These are phyloP conservation scores for Eurypyga helias DNA, from an alignment of 2,113 vertebrate species.

Conservation along the genomic window DNA sequence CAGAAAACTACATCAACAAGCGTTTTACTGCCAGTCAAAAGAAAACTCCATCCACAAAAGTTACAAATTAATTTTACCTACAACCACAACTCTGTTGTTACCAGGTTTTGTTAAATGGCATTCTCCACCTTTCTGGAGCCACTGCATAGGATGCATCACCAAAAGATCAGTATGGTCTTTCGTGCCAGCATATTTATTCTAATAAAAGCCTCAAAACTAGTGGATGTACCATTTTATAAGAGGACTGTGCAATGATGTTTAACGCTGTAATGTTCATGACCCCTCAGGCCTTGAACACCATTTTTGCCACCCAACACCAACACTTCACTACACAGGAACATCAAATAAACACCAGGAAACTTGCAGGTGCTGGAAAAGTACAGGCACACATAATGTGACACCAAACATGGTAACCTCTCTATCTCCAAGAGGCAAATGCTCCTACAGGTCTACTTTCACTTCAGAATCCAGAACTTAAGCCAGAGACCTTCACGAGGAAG, in stretches of 20 bases:
- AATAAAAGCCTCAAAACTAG: neutral
- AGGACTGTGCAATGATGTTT: neutral
- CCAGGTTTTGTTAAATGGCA: neutral
- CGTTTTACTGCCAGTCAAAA: neutral
- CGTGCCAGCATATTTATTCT: neutral
- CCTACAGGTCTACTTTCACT: neutral
- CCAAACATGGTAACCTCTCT: neutral
- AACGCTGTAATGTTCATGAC: accelerated
- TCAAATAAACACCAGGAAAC: neutral
- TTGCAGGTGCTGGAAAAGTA: neutral
- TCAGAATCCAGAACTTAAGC: neutral
- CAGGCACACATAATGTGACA: accelerated
- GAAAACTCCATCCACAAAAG: neutral
- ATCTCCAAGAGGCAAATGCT: neutral
- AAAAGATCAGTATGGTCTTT: neutral
- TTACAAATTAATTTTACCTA: neutral
- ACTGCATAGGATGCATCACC: neutral
- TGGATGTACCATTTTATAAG: neutral
- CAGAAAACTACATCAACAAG: neutral
- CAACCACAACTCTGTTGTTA: neutral
- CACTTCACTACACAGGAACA: neutral
- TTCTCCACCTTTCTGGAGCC: neutral
- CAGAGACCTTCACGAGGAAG: neutral
- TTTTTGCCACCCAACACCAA: neutral
- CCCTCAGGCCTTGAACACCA: neutral